These are phyloP conservation scores for Diloba caeruleocephala DNA, from an alignment of 2,888 invertebrate species.

Conservation along the genomic window DNA sequence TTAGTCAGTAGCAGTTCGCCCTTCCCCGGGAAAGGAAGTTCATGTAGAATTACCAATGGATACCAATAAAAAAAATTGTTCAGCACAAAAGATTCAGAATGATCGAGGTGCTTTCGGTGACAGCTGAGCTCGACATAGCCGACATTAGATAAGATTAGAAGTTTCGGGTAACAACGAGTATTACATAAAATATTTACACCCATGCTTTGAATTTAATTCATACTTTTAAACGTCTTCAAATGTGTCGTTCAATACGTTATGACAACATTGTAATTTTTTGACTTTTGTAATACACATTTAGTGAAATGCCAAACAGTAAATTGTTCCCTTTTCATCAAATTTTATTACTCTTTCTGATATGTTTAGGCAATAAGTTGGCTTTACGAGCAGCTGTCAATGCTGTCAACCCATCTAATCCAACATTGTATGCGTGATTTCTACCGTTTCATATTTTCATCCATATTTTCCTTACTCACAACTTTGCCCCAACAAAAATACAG, in stretches of 20 bases:
- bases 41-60: too few species aligned
- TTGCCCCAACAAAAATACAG: constrained; percentile 32
- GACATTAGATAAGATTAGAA: too few species aligned
- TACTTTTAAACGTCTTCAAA: too few species aligned
- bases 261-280: constrained; percentile 18
- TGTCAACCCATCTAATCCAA: constrained; percentile 57
- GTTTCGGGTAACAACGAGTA: too few species aligned
- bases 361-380: constrained; percentile 68
- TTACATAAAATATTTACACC: not conserved
- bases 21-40: too few species aligned
- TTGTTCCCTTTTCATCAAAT: constrained; percentile 36
- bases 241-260: constrained; percentile 2
- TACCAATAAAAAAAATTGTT: too few species aligned
- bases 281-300: constrained; percentile 38
- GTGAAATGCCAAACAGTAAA: constrained; percentile 35
- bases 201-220: not conserved
- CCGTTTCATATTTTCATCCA: constrained; percentile 35
- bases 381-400: constrained; percentile 71
- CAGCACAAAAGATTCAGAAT: too few species aligned
- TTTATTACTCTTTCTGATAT: constrained; percentile 55
- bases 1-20: too few species aligned
- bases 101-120: too few species aligned
- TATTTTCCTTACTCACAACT: constrained; percentile 40
- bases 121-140: too few species aligned
- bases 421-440: constrained; percentile 35